These are phyloP conservation scores for Ovis canadensis DNA, from an alignment of 2,113 vertebrate genomes.

Conservation along the genomic window DNA sequence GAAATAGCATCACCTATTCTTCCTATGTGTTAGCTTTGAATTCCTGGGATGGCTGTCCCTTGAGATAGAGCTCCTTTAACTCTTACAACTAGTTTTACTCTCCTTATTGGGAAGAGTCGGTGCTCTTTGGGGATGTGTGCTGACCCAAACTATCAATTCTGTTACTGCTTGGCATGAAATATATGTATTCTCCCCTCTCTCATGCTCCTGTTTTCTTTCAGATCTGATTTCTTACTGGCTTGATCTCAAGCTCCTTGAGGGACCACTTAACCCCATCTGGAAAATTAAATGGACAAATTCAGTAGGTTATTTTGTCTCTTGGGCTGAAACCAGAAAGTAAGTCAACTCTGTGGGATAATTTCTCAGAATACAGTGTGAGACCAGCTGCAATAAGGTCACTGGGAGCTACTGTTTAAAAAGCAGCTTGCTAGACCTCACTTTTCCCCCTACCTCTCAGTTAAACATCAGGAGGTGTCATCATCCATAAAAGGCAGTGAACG, in stretches of 20 bases:
- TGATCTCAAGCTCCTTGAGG: neutral
- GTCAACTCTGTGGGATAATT: neutral
- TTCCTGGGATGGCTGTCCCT: neutral
- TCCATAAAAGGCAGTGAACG: neutral
- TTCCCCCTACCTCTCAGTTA: neutral
- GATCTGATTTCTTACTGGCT: neutral
- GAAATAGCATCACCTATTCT: neutral
- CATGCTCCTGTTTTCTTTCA: neutral
- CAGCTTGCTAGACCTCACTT: neutral
- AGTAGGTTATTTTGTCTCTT: neutral
- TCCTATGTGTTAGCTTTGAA: neutral
- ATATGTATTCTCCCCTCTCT: accelerated
- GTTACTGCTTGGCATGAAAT: neutral
- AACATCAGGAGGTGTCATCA: neutral
- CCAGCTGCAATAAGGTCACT: neutral
- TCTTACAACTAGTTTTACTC: neutral
- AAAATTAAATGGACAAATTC: neutral
- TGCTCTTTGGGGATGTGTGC: neutral
- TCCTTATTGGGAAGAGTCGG: neutral
- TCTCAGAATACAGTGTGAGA: neutral
- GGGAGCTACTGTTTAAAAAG: neutral
- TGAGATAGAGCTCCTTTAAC: neutral
- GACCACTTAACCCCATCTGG: neutral
- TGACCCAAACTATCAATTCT: neutral
- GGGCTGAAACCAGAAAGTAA: neutral